Conservation (phyloP, 2,113 vertebrate genomes). For the Pardalotus punctatus region DNA sequence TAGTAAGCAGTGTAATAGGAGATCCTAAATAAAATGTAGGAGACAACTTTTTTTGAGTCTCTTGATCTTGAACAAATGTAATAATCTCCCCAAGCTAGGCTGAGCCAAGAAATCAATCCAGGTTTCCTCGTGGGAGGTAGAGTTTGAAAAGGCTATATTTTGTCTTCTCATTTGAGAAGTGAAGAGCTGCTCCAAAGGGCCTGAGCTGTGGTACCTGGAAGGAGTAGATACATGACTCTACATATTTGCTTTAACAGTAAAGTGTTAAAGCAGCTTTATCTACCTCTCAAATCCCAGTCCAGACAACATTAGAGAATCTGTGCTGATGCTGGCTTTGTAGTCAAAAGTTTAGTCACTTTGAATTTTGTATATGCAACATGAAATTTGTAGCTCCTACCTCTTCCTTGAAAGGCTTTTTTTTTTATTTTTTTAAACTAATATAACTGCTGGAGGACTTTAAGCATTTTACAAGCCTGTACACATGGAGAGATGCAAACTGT, state of each 20-base stretch:
- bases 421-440: neutral
- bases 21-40: neutral
- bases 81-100: neutral
- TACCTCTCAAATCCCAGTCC: neutral
- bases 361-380: neutral
- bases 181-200: neutral
- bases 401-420: neutral
- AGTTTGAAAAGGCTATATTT: neutral
- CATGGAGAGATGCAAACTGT: neutral
- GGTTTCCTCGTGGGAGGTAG: neutral
- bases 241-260: neutral
- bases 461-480: neutral
- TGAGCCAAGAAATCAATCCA: neutral
- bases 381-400: neutral
- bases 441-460: neutral
- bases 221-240: rapidly evolving
- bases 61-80: neutral
- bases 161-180: neutral
- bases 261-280: neutral
- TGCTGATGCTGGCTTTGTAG: neutral
- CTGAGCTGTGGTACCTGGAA: neutral
- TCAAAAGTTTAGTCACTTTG: neutral
- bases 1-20: neutral
- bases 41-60: neutral
- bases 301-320: neutral